A percentile compares a stretch with the other conserved stretches of the same genome.
Evolutionary conservation across 2,113 vertebrate genomes (phyloP).

Genomic region (Mirounga angustirostris): DNA sequence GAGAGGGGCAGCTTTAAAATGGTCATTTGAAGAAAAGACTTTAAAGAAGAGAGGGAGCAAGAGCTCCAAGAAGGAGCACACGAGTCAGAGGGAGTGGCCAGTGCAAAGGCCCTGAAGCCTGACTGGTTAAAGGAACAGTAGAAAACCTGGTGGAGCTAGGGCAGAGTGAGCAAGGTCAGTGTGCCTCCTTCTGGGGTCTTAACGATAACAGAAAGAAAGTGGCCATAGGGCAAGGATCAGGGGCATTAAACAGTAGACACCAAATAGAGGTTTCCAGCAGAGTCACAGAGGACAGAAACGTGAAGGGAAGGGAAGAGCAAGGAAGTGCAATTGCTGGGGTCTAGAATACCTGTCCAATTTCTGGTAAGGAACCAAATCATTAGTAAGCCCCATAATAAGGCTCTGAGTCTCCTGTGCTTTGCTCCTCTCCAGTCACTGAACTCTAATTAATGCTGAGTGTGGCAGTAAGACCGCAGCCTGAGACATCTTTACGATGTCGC

Average conservation of each 20-base stretch:
- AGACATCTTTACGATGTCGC: slow-evolving; percentile 7
- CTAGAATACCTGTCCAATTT: slow-evolving; percentile 50
- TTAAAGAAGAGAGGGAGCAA: neutral
- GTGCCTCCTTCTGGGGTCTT: slow-evolving; percentile 12
- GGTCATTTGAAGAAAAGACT: slow-evolving; percentile 28
- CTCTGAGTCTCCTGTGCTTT: slow-evolving; percentile 47
- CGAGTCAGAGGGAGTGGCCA: neutral
- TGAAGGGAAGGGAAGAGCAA: slow-evolving; percentile 41
- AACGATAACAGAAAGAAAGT: neutral
- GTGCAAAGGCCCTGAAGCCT: neutral
- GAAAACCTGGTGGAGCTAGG: neutral
- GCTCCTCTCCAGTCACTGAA: neutral
- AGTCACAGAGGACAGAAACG: slow-evolving; percentile 36
- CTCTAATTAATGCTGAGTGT: slow-evolving; percentile 52
- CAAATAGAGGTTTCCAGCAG: slow-evolving; percentile 44
- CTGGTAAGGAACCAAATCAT: slow-evolving; percentile 38
- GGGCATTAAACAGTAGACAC: neutral
- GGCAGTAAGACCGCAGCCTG: neutral
- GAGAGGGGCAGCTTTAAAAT: neutral
- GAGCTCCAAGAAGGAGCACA: neutral
- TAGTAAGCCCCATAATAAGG: slow-evolving; percentile 26
- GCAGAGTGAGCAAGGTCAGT: neutral
- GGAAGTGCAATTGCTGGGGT: neutral
- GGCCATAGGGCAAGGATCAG: neutral
- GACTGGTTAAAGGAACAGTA: neutral